These are phyloP conservation scores for Hetaerina americana DNA, from an alignment of 1,140 invertebrate genomes.

Conservation along the genomic window DNA sequence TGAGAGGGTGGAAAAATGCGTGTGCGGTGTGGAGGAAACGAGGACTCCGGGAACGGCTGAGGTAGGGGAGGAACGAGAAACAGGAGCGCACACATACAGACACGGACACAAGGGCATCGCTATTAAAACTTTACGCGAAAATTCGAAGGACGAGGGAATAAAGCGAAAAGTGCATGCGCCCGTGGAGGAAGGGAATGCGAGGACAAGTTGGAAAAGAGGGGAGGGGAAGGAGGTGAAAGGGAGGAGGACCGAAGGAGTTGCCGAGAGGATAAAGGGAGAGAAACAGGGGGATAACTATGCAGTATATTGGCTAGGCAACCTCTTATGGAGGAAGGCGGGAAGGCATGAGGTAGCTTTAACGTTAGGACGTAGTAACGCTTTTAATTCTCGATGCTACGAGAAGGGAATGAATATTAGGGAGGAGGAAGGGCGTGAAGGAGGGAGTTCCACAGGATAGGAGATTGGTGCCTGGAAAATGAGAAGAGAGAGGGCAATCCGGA, in stretches of 20 bases:
- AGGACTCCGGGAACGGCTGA: too few relatives aligned
- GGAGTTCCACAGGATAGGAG: too few relatives aligned
- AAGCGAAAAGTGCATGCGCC: background rate
- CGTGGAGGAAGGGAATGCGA: background rate
- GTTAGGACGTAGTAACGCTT: too few relatives aligned
- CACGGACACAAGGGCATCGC: background rate
- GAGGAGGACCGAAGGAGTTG: background rate
- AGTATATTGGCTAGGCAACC: background rate
- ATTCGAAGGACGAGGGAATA: background rate
- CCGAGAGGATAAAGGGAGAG: background rate
- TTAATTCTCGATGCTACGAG: too few relatives aligned
- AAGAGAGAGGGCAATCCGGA: too few relatives aligned
- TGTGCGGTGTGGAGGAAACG: background rate
- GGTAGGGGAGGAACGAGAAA: background rate
- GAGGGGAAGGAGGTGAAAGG: background rate
- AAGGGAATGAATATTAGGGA: too few relatives aligned
- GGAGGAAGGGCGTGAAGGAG: too few relatives aligned
- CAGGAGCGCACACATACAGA: background rate
- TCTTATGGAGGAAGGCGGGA: too few relatives aligned
- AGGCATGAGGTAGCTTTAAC: too few relatives aligned
- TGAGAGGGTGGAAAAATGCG: background rate
- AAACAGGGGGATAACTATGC: background rate
- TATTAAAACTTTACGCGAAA: too few relatives aligned
- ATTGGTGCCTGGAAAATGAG: too few relatives aligned
- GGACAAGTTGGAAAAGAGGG: background rate